A percentile compares a stretch with the other conserved stretches of the same genome.
Conservation (phyloP, 2,113 vertebrate species). For the Sterna hirundo region DNA sequence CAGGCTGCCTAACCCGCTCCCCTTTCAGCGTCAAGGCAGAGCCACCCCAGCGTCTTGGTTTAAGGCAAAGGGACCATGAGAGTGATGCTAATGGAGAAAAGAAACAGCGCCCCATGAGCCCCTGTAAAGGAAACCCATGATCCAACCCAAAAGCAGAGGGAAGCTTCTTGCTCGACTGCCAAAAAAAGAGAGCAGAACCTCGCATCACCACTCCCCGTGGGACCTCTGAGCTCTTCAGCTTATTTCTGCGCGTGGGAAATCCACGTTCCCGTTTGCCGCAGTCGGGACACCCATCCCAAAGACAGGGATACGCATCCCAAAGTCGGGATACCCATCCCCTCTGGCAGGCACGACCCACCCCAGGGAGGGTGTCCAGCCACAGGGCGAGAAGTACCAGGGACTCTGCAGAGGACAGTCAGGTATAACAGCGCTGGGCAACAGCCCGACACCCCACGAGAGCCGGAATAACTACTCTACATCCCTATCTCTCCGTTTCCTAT, state of each 20-base stretch:
- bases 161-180: neutral
- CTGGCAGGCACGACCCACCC: neutral
- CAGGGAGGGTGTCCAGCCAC: neutral
- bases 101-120: neutral
- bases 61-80: neutral
- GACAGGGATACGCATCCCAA: neutral
- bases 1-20: neutral
- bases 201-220: accelerated
- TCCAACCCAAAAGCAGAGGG: neutral
- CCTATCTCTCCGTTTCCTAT: neutral
- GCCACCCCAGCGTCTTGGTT: neutral
- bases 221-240: neutral
- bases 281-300: accelerated
- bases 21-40: neutral
- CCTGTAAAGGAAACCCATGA: neutral
- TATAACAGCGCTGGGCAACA: accelerated
- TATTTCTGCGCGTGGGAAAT: accelerated
- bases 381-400: neutral
- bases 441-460: accelerated
- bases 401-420: neutral
- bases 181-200: neutral
- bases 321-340: accelerated
- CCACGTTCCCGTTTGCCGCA: neutral
- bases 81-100: neutral
- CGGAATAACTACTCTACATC: neutral